Percentiles rank a stretch among this genome's conserved stretches.
Evolutionary conservation across 2,797 vertebrate genomes (phyloP).

Genomic region (Pithecia hirsuta): DNA sequence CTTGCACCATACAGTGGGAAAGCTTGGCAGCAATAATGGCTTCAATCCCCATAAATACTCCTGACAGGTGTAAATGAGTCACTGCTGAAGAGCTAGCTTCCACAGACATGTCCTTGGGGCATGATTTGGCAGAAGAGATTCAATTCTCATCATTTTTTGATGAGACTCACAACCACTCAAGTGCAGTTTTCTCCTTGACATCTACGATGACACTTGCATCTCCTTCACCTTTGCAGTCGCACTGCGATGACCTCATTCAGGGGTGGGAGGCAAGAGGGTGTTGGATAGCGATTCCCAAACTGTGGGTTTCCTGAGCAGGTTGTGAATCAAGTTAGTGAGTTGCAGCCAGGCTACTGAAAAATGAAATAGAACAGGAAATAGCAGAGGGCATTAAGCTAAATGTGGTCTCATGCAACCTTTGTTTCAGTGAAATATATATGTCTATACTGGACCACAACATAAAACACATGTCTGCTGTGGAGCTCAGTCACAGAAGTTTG

Average conservation of each 20-base stretch:
- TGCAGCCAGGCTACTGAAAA: neutral
- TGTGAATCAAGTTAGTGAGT: neutral
- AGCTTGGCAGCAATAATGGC: slow-evolving; percentile 3
- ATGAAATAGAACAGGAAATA: neutral
- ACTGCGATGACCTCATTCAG: accelerated
- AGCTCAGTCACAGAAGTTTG: neutral
- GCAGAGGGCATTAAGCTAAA: neutral
- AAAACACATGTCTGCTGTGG: neutral
- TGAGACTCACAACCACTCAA: neutral
- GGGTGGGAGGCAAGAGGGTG: neutral
- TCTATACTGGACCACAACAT: neutral
- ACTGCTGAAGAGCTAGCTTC: neutral
- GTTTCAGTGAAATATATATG: neutral
- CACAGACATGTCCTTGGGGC: neutral
- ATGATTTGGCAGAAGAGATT: neutral
- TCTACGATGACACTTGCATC: accelerated
- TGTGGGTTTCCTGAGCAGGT: neutral
- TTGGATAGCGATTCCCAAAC: neutral
- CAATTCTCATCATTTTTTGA: neutral
- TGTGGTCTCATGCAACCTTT: neutral
- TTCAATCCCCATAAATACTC: neutral
- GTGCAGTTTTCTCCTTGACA: neutral
- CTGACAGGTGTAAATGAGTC: slow-evolving; percentile 34
- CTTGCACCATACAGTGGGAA: neutral
- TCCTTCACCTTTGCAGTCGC: neutral